Conservation (phyloP, 2,113 vertebrate species). For the Eleginops maclovinus region DNA sequence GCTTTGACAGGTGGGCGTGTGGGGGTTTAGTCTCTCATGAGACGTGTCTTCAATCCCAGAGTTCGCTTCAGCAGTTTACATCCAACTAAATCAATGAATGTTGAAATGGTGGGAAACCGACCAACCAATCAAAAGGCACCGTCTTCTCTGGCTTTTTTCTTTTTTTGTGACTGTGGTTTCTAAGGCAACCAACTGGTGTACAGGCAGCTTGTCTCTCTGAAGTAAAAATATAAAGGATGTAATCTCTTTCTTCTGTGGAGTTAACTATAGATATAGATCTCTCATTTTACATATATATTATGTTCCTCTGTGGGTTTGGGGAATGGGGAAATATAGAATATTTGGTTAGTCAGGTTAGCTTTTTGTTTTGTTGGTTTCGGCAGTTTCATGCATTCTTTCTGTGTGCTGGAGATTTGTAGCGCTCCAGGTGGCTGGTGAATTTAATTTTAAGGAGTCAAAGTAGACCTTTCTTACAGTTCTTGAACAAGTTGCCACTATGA, state of each 20-base stretch:
- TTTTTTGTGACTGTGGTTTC: slow-evolving; percentile 82
- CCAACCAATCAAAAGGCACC: slow-evolving; percentile 85
- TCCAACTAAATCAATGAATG: slow-evolving; percentile 78
- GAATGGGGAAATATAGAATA: slow-evolving; percentile 65
- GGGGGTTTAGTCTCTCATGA: slow-evolving; percentile 50
- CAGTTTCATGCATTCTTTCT: slow-evolving; percentile 79
- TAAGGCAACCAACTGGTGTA: slow-evolving; percentile 86
- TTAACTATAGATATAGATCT: slow-evolving; percentile 80
- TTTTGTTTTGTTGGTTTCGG: slow-evolving; percentile 64
- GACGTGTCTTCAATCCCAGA: slow-evolving; percentile 72
- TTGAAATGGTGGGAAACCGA: slow-evolving; percentile 79
- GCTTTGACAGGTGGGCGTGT: slow-evolving; percentile 33
- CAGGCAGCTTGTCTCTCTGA: slow-evolving; percentile 82
- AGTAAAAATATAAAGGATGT: slow-evolving; percentile 84
- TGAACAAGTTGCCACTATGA: slow-evolving; percentile 24
- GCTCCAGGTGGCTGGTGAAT: slow-evolving; percentile 64
- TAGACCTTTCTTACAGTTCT: slow-evolving; percentile 19
- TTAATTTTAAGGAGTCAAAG: slow-evolving; percentile 55
- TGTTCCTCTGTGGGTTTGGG: slow-evolving; percentile 72
- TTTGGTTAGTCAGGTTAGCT: slow-evolving; percentile 83
- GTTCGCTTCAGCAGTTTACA: slow-evolving; percentile 76
- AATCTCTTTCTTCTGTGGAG: slow-evolving; percentile 75
- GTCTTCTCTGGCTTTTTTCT: slow-evolving; percentile 76
- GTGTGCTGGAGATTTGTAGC: slow-evolving; percentile 52
- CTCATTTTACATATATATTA: slow-evolving; percentile 76